These are phyloP conservation scores for Carcina quercana DNA, from an alignment of 2,888 invertebrate species.

Conservation along the genomic window DNA sequence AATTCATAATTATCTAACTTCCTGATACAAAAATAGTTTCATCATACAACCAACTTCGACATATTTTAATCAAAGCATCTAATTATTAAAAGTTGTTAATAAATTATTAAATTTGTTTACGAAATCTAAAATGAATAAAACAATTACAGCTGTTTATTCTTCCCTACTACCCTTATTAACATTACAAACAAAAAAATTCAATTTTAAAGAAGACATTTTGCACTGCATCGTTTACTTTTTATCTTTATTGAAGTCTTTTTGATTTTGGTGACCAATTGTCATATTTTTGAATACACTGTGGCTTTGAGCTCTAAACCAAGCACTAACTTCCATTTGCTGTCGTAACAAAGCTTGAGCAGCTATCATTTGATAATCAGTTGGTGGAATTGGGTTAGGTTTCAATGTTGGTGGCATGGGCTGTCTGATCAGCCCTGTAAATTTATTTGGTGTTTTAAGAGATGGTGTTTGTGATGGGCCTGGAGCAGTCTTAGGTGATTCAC, in stretches of 20 bases:
- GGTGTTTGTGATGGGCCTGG: slow-evolving; percentile 55
- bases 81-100: no score
- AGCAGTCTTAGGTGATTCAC: slow-evolving; percentile 39
- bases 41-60: no score
- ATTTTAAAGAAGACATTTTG: no score
- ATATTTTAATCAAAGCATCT: no score
- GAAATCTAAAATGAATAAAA: no score
- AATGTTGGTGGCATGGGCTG: slow-evolving; percentile 43
- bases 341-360: slow-evolving; percentile 43
- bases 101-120: no score
- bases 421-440: slow-evolving; percentile 44
- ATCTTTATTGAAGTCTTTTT: slow-evolving; percentile 58
- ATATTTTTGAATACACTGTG: slow-evolving; percentile 60
- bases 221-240: no score
- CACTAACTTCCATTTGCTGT: slow-evolving; percentile 59
- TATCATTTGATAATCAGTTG: slow-evolving; percentile 38
- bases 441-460: slow-evolving; percentile 39
- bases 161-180: no score
- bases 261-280: slow-evolving; percentile 53
- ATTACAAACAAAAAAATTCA: no score
- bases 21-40: no score
- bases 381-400: slow-evolving; percentile 30
- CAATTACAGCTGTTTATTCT: no score
- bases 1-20: no score
- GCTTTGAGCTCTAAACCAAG: slow-evolving; percentile 57